Evolutionary conservation across 1,140 invertebrate species (phyloP), one percentile per base, ranked within the genome.

Genomic region (Musca vetustissima): DNA sequence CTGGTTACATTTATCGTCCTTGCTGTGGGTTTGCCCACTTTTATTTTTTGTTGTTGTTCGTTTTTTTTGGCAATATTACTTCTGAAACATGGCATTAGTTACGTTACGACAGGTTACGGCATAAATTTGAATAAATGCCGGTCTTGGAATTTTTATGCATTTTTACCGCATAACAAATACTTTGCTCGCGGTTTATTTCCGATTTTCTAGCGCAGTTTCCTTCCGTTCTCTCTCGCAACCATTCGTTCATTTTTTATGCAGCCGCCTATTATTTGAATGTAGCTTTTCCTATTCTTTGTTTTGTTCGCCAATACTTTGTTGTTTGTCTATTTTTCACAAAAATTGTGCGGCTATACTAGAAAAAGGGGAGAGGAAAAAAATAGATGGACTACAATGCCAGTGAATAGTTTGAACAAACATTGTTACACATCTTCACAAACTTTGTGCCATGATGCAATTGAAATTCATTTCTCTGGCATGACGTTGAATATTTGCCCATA

Each of bases 91-190:
- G 17, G 28, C 49, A 43, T 67, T 67, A 55, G 66, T 67, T 32
- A 67, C 49, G 66, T 67, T 67, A 43, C 6, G 36, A 43, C 36
- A 49, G 77, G 77, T 77, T 80, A 79, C 77, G 78, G 78, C 73
- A 80, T 80, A 80, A 80, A 80, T 80, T 80, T 80, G 80, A 80
- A 80, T 80, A 80, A 80, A 80, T 80, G 78, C 76, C 78, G 78
- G 78, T 80, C 76, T 80, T 71, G 75, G 78, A 78, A 80, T 80
- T 80, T 80, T 80, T 80, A 80, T 80, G 76, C 78, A 79, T 79
- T 79, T 79, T 78, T 78, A 78, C 78, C 76, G 78, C 78, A 79
- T 79, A 79, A 79, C 77, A 79, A 79, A 79, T 79, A 79, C 77
- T 79, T 77, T 79, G 77, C 78, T 75, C 70, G 70, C 76, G 72